A percentile compares a stretch with the other conserved stretches of the same genome.
Conservation (phyloP, 1,140 invertebrate genomes). For the Macrocentrus cingulum region DNA sequence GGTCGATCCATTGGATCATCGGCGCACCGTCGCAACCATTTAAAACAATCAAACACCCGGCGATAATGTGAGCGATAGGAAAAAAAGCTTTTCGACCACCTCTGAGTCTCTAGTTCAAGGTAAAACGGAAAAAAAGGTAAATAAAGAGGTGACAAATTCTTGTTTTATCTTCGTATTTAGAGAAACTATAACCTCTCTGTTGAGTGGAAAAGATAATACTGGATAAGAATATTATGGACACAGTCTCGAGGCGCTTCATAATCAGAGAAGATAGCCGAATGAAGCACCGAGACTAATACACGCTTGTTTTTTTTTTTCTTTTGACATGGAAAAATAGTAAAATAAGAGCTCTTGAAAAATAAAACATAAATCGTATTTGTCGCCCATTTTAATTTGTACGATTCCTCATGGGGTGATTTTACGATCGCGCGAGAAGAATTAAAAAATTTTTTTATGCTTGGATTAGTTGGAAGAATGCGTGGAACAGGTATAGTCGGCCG, state of each 20-base stretch:
- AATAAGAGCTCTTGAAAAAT: too few species aligned
- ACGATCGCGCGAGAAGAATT: too few species aligned
- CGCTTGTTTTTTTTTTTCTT: neutral
- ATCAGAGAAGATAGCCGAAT: neutral
- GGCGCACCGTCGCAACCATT: too few species aligned
- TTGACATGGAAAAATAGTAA: too few species aligned
- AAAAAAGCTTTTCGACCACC: neutral
- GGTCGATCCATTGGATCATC: too few species aligned
- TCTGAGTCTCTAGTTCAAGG: slow-evolving; percentile 16
- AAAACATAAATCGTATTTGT: too few species aligned
- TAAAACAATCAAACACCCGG: too few species aligned
- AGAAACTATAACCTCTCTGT: slow-evolving; percentile 20
- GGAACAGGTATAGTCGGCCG: too few species aligned
- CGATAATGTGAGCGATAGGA: neutral
- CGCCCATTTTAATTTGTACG: too few species aligned
- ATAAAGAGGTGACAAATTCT: slow-evolving; percentile 24
- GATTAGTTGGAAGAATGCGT: too few species aligned
- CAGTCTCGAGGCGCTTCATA: neutral
- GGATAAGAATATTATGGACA: neutral
- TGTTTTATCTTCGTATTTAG: slow-evolving; percentile 21
- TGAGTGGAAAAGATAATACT: slow-evolving; percentile 24
- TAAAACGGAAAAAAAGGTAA: slow-evolving; percentile 3
- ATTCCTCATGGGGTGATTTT: too few species aligned
- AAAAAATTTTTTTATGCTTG: too few species aligned
- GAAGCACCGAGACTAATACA: neutral